phyloP scores from a whole-genome alignment of 2,797 vertebrate genomes.

The Catostomus latipinnis region DNA sequence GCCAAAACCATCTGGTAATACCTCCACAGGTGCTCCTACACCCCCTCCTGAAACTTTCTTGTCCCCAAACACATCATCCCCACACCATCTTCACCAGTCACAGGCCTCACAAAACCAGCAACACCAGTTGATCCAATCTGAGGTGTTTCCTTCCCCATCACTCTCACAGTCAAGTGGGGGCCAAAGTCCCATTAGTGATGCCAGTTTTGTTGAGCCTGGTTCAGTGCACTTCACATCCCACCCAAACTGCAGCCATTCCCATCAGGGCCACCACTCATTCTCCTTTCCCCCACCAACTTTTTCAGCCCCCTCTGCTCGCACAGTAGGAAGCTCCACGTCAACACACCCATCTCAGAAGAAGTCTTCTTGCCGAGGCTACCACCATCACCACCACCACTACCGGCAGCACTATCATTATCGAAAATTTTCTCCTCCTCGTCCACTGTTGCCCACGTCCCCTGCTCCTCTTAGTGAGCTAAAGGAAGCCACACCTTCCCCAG shows the following conservation, averaged over 20 bases:
- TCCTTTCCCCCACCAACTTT: conserved; percentile 80
- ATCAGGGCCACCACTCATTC: conserved; percentile 80
- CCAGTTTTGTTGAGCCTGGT: conserved; percentile 93
- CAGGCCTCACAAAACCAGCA: conserved; percentile 80
- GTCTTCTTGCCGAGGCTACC: conserved; percentile 87
- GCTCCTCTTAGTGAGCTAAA: conserved; percentile 94
- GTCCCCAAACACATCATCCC: conserved; percentile 76
- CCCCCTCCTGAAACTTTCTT: conserved; percentile 75
- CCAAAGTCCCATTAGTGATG: conserved; percentile 95
- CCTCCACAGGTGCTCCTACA: conserved; percentile 57
- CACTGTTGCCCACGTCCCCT: conserved; percentile 91
- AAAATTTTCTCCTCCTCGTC: conserved; percentile 85
- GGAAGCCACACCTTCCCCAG: conserved; percentile 95
- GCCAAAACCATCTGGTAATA: conserved; percentile 80
- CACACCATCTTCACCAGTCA: conserved; percentile 80
- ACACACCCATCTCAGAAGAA: conserved; percentile 89
- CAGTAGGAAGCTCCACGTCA: conserved; percentile 63
- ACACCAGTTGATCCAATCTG: conserved; percentile 74
- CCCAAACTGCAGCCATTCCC: conserved; percentile 79
- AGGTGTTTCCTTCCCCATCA: conserved; percentile 91
- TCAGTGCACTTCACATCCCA: conserved; percentile 88
- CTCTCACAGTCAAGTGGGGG: conserved; percentile 85
- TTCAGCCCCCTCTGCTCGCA: conserved; percentile 79
- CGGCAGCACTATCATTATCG: conserved; percentile 80
- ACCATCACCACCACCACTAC: conserved; percentile 79